phyloP scores from a whole-genome alignment of 2,797 vertebrate genomes.

The Lithobates sylvaticus region DNA sequence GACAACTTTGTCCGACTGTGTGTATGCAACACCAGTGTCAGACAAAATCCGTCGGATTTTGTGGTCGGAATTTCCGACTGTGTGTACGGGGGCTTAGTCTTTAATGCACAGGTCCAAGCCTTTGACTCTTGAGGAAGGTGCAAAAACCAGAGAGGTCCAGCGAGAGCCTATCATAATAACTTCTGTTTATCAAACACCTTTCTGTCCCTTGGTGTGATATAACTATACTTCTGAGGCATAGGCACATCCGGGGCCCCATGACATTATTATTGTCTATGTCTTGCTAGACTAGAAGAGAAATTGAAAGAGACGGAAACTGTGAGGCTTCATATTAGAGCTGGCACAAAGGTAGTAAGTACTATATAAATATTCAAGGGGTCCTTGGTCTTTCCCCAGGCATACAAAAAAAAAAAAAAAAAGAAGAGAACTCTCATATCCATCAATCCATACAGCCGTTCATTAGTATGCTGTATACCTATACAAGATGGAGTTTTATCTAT shows the following conservation, averaged over 20 bases:
- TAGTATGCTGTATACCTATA: neutral
- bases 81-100: too few relatives aligned
- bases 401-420: neutral
- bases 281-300: constrained; percentile 14
- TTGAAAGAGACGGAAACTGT: constrained; percentile 25
- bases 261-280: constrained; percentile 51
- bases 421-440: neutral
- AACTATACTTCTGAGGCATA: constrained; percentile 29
- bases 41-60: too few relatives aligned
- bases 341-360: neutral
- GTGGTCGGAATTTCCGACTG: too few relatives aligned
- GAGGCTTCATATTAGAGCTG: neutral
- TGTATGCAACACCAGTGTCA: too few relatives aligned
- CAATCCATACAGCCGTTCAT: neutral
- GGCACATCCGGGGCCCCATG: neutral
- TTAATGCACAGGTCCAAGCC: too few relatives aligned
- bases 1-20: too few relatives aligned
- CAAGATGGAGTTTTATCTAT: neutral
- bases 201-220: constrained; percentile 39
- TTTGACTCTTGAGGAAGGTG: too few relatives aligned
- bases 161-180: constrained; percentile 48
- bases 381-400: neutral
- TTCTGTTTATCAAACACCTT: constrained; percentile 51
- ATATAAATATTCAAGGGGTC: neutral
- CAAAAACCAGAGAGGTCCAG: constrained; percentile 62